Conservation (phyloP, 2,113 vertebrate genomes). For the Trinectes maculatus region DNA sequence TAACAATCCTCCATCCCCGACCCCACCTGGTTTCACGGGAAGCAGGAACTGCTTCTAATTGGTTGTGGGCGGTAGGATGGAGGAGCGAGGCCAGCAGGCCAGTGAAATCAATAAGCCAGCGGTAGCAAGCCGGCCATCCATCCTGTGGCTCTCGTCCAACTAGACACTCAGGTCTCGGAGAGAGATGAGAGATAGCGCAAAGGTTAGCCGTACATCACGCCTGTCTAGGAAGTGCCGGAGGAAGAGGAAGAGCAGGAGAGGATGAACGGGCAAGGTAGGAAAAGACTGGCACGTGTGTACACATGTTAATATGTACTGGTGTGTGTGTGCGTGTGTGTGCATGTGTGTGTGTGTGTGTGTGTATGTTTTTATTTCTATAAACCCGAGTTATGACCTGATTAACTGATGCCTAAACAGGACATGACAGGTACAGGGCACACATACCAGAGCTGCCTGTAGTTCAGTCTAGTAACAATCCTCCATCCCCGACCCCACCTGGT, state of each 20-base stretch:
- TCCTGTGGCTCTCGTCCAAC: slow-evolving; percentile 61
- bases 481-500: neutral
- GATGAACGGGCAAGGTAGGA: too few relatives aligned
- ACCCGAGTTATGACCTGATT: slow-evolving; percentile 37
- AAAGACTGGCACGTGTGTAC: too few relatives aligned
- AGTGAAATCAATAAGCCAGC: slow-evolving; percentile 66
- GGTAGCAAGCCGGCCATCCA: slow-evolving; percentile 63
- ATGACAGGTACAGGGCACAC: too few relatives aligned
- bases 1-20: slow-evolving; percentile 2
- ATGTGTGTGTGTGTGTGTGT: too few relatives aligned
- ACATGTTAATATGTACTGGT: too few relatives aligned
- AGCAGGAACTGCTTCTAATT: slow-evolving; percentile 64
- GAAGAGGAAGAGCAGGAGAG: slow-evolving; percentile 36
- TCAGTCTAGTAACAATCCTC: slow-evolving; percentile 14
- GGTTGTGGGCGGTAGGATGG: slow-evolving; percentile 53
- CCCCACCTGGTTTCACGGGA: slow-evolving; percentile 16
- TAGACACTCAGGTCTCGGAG: slow-evolving; percentile 53
- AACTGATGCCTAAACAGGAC: slow-evolving; percentile 28
- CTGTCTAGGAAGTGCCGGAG: slow-evolving; percentile 28
- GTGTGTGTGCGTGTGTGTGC: too few relatives aligned
- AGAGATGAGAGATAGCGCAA: slow-evolving; percentile 57
- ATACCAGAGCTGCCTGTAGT: neutral
- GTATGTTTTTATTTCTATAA: too few relatives aligned
- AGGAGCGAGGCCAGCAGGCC: slow-evolving; percentile 58
- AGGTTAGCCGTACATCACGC: slow-evolving; percentile 65